Conservation (phyloP, 2,113 vertebrate genomes). For the Balaeniceps rex region DNA sequence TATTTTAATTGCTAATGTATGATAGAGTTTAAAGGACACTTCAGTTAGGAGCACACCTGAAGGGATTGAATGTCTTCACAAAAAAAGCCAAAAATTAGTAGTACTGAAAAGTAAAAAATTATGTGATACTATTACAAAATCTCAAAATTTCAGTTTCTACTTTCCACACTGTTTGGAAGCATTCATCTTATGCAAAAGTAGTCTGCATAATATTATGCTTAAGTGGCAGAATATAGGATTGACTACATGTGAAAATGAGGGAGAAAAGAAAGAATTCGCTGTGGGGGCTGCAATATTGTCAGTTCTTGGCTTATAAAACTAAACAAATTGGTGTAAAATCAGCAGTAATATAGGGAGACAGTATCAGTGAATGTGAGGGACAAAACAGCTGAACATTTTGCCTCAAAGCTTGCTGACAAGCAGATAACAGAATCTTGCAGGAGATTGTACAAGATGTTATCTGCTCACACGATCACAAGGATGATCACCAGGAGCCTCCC, state of each 20-base stretch:
- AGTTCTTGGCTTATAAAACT: neutral
- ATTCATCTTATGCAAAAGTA: neutral
- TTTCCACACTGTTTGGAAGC: neutral
- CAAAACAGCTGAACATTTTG: too few relatives aligned
- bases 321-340: neutral
- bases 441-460: too few relatives aligned
- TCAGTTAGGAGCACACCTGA: neutral
- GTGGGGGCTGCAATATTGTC: neutral
- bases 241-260: neutral
- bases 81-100: neutral
- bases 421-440: too few relatives aligned
- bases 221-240: neutral
- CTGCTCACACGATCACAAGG: too few relatives aligned
- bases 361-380: too few relatives aligned
- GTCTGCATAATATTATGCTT: neutral
- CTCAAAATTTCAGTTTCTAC: neutral
- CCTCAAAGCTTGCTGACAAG: too few relatives aligned
- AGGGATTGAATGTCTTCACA: neutral
- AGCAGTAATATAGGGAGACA: neutral
- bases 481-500: too few relatives aligned
- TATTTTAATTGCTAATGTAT: slow-evolving; percentile 41
- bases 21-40: neutral
- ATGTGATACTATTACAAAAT: neutral
- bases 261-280: neutral
- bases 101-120: neutral